These are phyloP conservation scores for Leptothorax acervorum DNA, from an alignment of 2,888 invertebrate species.

Conservation along the genomic window DNA sequence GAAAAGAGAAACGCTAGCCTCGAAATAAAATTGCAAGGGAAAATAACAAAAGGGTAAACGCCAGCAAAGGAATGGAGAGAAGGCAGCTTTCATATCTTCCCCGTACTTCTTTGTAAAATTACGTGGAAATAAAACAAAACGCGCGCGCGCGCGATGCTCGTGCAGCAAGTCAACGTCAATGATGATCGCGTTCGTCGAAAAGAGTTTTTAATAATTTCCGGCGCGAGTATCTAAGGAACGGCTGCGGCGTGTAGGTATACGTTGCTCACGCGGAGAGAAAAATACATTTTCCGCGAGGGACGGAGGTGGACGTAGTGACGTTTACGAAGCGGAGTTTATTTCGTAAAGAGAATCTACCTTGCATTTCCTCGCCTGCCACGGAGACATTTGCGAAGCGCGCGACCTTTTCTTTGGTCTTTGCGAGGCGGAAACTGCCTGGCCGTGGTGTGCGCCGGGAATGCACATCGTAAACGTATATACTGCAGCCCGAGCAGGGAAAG, in stretches of 20 bases:
- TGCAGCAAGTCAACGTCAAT: conserved; percentile 10
- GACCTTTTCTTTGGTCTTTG: conserved; percentile 59
- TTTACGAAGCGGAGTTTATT: conserved; percentile 57
- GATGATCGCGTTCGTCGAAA: conserved; percentile 15
- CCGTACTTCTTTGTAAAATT: conserved; percentile 30
- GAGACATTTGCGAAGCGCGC: conserved; percentile 57
- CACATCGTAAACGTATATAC: conserved; percentile 29
- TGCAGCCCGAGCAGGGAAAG: neutral
- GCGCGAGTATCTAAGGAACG: neutral
- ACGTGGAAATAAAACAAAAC: conserved; percentile 28
- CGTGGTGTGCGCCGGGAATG: neutral
- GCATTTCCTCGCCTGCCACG: conserved; percentile 49
- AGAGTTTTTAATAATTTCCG: conserved; percentile 34
- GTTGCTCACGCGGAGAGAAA: conserved; percentile 3
- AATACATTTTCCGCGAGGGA: conserved; percentile 7
- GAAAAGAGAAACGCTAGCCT: conserved; percentile 65
- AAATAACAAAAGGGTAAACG: conserved; percentile 74
- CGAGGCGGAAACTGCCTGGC: conserved; percentile 37
- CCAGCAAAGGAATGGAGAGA: conserved; percentile 32
- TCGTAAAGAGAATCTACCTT: conserved; percentile 37
- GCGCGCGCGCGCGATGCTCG: neutral
- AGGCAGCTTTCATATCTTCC: conserved; percentile 56
- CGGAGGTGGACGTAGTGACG: conserved; percentile 33
- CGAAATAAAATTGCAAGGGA: conserved; percentile 78
- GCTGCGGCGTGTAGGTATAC: neutral